Conservation (phyloP, 2,113 vertebrate species). For the Sinosuthora webbiana region DNA sequence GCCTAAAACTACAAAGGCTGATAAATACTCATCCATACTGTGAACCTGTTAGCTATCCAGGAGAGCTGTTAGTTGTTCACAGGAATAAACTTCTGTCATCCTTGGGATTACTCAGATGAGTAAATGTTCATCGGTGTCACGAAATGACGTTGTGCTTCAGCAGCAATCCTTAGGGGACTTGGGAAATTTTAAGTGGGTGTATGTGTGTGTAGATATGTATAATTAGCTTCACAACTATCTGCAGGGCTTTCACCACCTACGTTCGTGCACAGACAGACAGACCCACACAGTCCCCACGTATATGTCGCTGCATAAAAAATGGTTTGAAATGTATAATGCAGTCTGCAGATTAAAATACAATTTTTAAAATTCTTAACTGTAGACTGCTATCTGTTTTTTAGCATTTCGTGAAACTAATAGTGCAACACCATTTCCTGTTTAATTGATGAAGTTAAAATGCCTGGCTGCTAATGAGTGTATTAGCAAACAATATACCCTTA, state of each 20-base stretch:
- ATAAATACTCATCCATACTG: slow-evolving; percentile 1
- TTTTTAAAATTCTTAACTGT: slow-evolving; percentile 35
- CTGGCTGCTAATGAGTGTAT: slow-evolving; percentile 77
- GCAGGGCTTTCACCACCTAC: slow-evolving; percentile 31
- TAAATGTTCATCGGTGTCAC: slow-evolving; percentile 27
- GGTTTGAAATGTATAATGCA: neutral
- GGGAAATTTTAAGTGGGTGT: slow-evolving; percentile 48
- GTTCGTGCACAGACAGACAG: neutral
- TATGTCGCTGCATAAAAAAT: neutral
- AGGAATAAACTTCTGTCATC: slow-evolving; percentile 27
- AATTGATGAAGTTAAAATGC: slow-evolving; percentile 79
- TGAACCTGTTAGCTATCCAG: neutral
- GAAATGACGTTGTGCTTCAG: neutral
- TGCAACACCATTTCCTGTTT: slow-evolving; percentile 68
- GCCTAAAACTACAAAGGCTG: slow-evolving; percentile 40
- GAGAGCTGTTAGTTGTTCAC: slow-evolving; percentile 8
- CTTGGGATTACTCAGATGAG: slow-evolving; percentile 24
- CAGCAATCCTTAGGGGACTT: slow-evolving; percentile 1
- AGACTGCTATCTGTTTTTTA: slow-evolving; percentile 56
- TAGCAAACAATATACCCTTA: slow-evolving; percentile 77
- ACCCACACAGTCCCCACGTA: neutral
- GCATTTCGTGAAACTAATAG: slow-evolving; percentile 67
- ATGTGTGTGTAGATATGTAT: slow-evolving; percentile 11
- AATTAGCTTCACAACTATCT: slow-evolving; percentile 22
- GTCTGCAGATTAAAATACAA: slow-evolving; percentile 32